Evolutionary conservation across 2,797 vertebrate species (phyloP), one percentile per base, ranked within the genome.

Genomic region (Coreius guichenoti): DNA sequence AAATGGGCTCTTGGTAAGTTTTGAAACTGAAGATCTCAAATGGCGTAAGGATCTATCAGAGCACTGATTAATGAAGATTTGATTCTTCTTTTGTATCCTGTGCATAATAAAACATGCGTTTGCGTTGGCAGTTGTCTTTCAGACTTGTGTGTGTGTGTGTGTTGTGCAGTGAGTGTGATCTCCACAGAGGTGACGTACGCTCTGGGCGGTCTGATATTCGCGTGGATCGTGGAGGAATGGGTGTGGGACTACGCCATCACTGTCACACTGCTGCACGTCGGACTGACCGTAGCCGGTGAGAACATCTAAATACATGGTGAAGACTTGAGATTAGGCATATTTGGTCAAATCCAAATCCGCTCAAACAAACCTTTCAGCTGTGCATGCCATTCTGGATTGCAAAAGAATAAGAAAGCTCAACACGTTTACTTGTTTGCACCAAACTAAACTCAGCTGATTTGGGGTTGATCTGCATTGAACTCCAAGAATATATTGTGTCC

Each of bases 241-340:
- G 95, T 97, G 81, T 98, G 97, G 97, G 96, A 97, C 91, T 98
- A 98, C 23, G 96, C 95, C 86, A 93, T 98, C 90, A 98, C 96
- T 23, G 92, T 98, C 91, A 97, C 96, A 43, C 45, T 97, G 87
- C 92, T 97, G 92, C 97, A 98, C 49, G 78, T 98, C 74, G 93
- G 90, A 33, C 88, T 98, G 92, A 98, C 96, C 39, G 95, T 94
- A 9, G 91, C 92, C 0, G 95, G 96, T 97, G 93, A 91, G 91
- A 82, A 86, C 19, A 16, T 43, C 36, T 16, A 47, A 43, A 47
- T 1, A 45, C 23, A 43, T 1, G 2, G 3, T 4, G 3, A 16
- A 72, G 5, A 45, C 68, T 8, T n/a, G 23, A 45, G 39, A 45
- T 45, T 16, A 8, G n/a, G n/a, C 5, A 14, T 43, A 3, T 39